Conservation (phyloP, 1,140 invertebrate genomes). For the Atta texana region DNA sequence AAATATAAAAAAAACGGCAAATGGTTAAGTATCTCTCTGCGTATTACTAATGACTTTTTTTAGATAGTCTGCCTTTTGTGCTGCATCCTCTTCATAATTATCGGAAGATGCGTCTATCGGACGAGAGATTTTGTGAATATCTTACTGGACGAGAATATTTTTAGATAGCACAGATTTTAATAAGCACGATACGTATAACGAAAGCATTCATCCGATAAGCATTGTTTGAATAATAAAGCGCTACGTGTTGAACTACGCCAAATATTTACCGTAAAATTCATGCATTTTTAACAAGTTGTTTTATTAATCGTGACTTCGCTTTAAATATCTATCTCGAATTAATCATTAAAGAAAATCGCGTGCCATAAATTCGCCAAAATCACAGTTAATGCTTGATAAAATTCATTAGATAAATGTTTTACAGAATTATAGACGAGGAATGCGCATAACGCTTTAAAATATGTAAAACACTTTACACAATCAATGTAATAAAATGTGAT, state of each 20-base stretch:
- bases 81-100: background rate
- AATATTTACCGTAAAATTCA: slow-evolving; percentile 52
- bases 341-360: slow-evolving; percentile 34
- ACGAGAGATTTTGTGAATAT: background rate
- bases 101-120: background rate
- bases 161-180: slow-evolving; percentile 14
- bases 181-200: background rate
- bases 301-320: slow-evolving; percentile 37
- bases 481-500: background rate
- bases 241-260: slow-evolving; percentile 26
- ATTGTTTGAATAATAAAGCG: slow-evolving; percentile 53
- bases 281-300: slow-evolving; percentile 55
- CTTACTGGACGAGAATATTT: slow-evolving; percentile 21
- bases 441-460: slow-evolving; percentile 8
- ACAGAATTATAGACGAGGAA: slow-evolving; percentile 46
- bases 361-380: slow-evolving; percentile 47
- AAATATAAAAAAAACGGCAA: background rate
- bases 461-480: background rate
- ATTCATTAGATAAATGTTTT: slow-evolving; percentile 15
- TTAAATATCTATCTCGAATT: slow-evolving; percentile 43
- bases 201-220: slow-evolving; percentile 32
- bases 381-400: slow-evolving; percentile 37
- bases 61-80: background rate
- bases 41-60: slow-evolving; percentile 12
- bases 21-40: background rate